Percentiles rank a stretch among this genome's conserved stretches.
Evolutionary conservation across 2,113 vertebrate species (phyloP).

Genomic region (Pseudopodoces humilis): DNA sequence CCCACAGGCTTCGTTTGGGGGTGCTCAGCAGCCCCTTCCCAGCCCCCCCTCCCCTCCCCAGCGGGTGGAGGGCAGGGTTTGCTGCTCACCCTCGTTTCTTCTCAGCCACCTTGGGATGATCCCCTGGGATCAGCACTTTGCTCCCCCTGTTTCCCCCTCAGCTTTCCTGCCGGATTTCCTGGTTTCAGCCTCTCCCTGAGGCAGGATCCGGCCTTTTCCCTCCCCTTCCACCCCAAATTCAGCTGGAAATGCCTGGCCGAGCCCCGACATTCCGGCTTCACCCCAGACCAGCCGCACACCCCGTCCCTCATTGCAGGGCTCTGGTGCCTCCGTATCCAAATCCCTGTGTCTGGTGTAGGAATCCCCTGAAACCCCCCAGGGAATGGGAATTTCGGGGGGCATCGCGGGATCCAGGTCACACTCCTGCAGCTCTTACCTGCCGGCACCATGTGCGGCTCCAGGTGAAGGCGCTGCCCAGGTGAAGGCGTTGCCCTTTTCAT

Average conservation of each 20-base stretch:
- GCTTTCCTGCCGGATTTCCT: not conserved
- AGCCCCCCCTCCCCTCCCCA: not conserved
- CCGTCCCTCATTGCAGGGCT: accelerated
- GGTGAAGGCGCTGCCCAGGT: not conserved
- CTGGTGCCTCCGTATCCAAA: accelerated
- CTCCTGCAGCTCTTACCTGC: not conserved
- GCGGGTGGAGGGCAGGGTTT: accelerated
- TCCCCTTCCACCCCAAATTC: not conserved
- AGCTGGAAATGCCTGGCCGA: not conserved
- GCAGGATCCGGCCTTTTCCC: not conserved
- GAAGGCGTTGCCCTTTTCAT: conserved; percentile 53
- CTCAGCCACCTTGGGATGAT: accelerated
- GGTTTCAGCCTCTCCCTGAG: not conserved
- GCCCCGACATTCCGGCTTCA: accelerated
- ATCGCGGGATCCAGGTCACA: not conserved
- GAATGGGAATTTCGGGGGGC: accelerated
- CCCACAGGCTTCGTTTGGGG: accelerated
- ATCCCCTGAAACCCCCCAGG: accelerated
- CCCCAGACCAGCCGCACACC: accelerated
- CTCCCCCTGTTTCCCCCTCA: not conserved
- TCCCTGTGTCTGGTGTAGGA: accelerated
- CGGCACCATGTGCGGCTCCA: not conserved
- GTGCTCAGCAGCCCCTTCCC: not conserved
- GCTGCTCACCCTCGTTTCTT: not conserved
- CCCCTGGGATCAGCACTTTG: not conserved